Percentiles rank a stretch among this genome's conserved stretches.
Conservation (phyloP, 2,888 invertebrate species). For the Bimastos eiseni region DNA sequence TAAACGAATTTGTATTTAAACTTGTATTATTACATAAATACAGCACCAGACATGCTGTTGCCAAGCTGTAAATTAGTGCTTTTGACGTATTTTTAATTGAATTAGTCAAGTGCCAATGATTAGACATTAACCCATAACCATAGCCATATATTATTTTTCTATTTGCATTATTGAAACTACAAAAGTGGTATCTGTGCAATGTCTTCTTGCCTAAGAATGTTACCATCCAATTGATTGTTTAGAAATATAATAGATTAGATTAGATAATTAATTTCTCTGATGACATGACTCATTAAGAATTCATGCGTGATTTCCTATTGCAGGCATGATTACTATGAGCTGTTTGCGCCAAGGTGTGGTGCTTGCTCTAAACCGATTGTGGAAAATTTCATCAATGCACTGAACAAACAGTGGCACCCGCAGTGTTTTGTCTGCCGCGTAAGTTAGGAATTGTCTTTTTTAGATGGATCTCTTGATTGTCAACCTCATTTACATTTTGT, state of each 20-base stretch:
- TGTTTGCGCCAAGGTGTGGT: conserved; percentile 97
- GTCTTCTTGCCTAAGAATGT: too few species aligned
- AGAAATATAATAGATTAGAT: neutral
- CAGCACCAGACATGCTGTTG: too few species aligned
- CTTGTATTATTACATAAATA: too few species aligned
- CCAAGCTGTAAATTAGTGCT: too few species aligned
- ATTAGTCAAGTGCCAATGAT: too few species aligned
- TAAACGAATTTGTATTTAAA: too few species aligned
- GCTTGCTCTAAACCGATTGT: conserved; percentile 93
- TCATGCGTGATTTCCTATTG: conserved; percentile 36
- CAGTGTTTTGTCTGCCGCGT: conserved; percentile 99
- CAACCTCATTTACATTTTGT: neutral
- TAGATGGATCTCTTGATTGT: neutral
- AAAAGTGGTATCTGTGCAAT: neutral
- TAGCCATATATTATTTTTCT: neutral
- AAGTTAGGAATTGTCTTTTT: conserved; percentile 64
- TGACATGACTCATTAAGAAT: neutral
- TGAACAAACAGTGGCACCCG: conserved; percentile 95
- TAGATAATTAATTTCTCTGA: neutral
- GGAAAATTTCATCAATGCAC: conserved; percentile 96
- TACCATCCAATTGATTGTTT: neutral
- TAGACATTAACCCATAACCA: too few species aligned
- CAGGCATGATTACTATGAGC: conserved; percentile 86
- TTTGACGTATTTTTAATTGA: too few species aligned
- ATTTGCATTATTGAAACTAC: neutral